Evolutionary conservation across 2,888 invertebrate species (phyloP).

Genomic region (Ennomos fuscantarius): DNA sequence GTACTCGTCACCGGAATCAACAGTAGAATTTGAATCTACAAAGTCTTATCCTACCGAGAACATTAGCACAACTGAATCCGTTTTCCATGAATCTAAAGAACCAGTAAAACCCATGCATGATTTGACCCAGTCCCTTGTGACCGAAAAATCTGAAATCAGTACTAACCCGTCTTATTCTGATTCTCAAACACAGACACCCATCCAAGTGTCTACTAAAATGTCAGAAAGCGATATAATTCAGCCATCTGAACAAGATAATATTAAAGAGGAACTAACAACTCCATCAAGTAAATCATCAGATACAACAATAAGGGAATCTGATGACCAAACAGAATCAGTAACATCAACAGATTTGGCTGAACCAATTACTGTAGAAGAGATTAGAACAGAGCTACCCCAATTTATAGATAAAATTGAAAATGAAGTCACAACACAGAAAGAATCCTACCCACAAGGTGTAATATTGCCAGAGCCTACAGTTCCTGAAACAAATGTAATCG

Average conservation of each 20-base stretch:
- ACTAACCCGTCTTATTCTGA: slow-evolving; percentile 18
- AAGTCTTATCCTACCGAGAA: slow-evolving; percentile 6
- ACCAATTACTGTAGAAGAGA: slow-evolving; percentile 10
- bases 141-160: slow-evolving; percentile 15
- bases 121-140: slow-evolving; percentile 16
- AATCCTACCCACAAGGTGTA: neutral
- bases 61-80: slow-evolving; percentile 5
- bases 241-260: neutral
- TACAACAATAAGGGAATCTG: slow-evolving; percentile 16
- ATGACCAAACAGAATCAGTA: slow-evolving; percentile 9
- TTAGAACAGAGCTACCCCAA: slow-evolving; percentile 6
- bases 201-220: slow-evolving; percentile 13
- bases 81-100: slow-evolving; percentile 12
- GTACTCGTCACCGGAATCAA: slow-evolving; percentile 7
- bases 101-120: slow-evolving; percentile 7
- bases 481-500: slow-evolving; percentile 11
- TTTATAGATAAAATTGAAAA: slow-evolving; percentile 1
- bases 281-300: slow-evolving; percentile 10
- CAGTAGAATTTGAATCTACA: slow-evolving; percentile 10
- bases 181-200: slow-evolving; percentile 14
- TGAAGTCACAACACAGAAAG: slow-evolving; percentile 9
- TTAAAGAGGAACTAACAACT: slow-evolving; percentile 17
- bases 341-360: slow-evolving; percentile 20
- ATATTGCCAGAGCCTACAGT: slow-evolving; percentile 6
- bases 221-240: slow-evolving; percentile 7